A percentile compares a stretch with the other conserved stretches of the same genome.
These are phyloP conservation scores for Paragorgia papillata DNA, from an alignment of 92 coral and sea anemone genomes.

Conservation along the genomic window DNA sequence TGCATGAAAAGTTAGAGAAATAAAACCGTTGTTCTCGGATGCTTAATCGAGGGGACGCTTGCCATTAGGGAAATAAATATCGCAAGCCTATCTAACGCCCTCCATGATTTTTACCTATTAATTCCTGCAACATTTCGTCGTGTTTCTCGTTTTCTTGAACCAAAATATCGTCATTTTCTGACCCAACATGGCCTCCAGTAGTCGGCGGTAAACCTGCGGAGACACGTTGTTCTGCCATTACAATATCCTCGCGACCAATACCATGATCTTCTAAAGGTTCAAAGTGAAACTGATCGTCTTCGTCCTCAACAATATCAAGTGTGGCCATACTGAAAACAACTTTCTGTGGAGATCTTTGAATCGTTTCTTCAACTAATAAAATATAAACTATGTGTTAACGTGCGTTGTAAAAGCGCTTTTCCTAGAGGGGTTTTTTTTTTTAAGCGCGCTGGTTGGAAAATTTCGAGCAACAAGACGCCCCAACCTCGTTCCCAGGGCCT, in stretches of 20 bases:
- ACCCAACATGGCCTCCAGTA: neutral
- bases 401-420: too few species aligned
- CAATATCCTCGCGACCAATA: constrained; percentile 28
- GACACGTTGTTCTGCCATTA: constrained; percentile 15
- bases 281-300: constrained; percentile 19
- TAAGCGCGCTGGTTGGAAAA: too few species aligned
- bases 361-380: constrained; percentile 3
- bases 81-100: too few species aligned
- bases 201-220: constrained; percentile 9
- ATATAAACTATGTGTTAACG: too few species aligned
- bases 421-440: too few species aligned
- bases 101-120: constrained; percentile 34
- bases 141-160: constrained; percentile 9
- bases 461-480: too few species aligned
- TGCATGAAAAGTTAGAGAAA: too few species aligned
- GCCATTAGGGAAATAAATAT: too few species aligned
- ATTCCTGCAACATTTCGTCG: constrained; percentile 30
- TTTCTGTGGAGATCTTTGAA: constrained; percentile 12
- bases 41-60: too few species aligned
- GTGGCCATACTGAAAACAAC: constrained; percentile 37
- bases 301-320: constrained; percentile 28
- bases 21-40: too few species aligned
- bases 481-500: too few species aligned
- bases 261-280: constrained; percentile 35
- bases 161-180: constrained; percentile 1